Percentiles rank a stretch among this genome's conserved stretches.
phyloP scores from a whole-genome alignment of 2,888 invertebrate genomes.

The Sinohyriopsis cumingii region DNA sequence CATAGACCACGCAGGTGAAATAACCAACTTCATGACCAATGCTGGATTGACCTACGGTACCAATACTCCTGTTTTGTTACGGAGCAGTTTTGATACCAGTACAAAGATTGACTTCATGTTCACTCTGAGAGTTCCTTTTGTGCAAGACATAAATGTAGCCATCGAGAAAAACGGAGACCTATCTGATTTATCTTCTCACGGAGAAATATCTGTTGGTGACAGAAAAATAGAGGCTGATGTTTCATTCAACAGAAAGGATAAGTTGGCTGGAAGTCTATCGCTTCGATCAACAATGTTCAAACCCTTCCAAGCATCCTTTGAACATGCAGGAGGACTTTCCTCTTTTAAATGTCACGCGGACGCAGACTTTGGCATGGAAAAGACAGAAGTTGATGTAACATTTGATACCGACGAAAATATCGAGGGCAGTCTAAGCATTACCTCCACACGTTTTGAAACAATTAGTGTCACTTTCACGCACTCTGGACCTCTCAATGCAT shows the following conservation, averaged over 20 bases:
- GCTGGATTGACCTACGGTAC: conserved; percentile 2
- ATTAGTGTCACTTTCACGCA: conserved; percentile 26
- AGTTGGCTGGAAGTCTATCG: conserved; percentile 1
- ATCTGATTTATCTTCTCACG: conserved; percentile 10
- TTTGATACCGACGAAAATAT: conserved; percentile 17
- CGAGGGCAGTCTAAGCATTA: conserved; percentile 39
- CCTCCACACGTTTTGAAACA: conserved; percentile 36
- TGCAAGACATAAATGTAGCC: too few species aligned
- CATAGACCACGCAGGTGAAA: conserved; percentile 6
- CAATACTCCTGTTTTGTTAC: too few species aligned
- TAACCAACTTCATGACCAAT: conserved; percentile 4
- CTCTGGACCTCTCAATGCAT: not conserved
- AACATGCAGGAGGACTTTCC: conserved; percentile 4
- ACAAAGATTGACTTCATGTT: too few species aligned
- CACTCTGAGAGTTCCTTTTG: too few species aligned
- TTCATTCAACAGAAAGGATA: conserved; percentile 10
- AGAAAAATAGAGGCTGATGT: conserved; percentile 6
- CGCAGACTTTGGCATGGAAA: not conserved
- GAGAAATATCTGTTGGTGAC: not conserved
- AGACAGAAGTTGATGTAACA: conserved; percentile 5
- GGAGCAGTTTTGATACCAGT: too few species aligned
- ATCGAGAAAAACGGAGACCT: too few species aligned
- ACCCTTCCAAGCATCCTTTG: not conserved
- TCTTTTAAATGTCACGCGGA: conserved; percentile 4
- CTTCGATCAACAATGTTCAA: not conserved